These are phyloP conservation scores for Heterodera schachtii DNA, from an alignment of 1,140 invertebrate genomes.

Conservation along the genomic window DNA sequence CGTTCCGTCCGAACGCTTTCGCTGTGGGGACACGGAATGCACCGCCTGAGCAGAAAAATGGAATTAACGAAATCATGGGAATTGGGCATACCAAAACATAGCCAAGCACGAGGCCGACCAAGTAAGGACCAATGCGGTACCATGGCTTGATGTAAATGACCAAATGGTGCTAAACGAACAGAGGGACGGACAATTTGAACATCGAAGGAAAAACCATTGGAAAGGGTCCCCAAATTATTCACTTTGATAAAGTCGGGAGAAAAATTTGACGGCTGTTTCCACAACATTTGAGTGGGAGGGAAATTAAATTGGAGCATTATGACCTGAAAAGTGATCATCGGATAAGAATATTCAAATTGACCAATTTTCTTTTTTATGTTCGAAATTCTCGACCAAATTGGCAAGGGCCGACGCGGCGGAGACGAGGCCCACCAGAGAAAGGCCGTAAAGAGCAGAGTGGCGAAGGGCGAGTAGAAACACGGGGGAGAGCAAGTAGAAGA, in stretches of 20 bases:
- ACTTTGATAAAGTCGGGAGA: slow-evolving; percentile 60
- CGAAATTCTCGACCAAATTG: slow-evolving; percentile 33
- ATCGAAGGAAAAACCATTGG: background rate
- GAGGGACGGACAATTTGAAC: background rate
- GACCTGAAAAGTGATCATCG: background rate
- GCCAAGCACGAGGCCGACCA: slow-evolving; percentile 68
- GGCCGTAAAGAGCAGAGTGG: slow-evolving; percentile 47
- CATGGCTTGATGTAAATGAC: slow-evolving; percentile 68
- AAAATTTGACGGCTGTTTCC: slow-evolving; percentile 64
- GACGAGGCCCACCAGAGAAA: slow-evolving; percentile 41
- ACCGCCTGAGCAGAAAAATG: slow-evolving; percentile 5
- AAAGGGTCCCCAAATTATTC: background rate
- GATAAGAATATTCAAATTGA: background rate
- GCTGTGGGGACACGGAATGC: slow-evolving; percentile 20
- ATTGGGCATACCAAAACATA: slow-evolving; percentile 59
- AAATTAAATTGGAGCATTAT: slow-evolving; percentile 63
- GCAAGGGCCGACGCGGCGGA: slow-evolving; percentile 49
- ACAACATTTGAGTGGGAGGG: slow-evolving; percentile 63
- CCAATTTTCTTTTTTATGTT: background rate
- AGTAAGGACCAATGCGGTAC: slow-evolving; percentile 67
- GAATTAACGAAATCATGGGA: background rate
- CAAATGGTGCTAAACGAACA: slow-evolving; percentile 52
- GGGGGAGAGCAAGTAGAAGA: slow-evolving; percentile 63
- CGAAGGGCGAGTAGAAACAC: slow-evolving; percentile 62
- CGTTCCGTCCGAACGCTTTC: background rate